Conservation (phyloP, 2,888 invertebrate genomes). For the Abscondita cerata region DNA sequence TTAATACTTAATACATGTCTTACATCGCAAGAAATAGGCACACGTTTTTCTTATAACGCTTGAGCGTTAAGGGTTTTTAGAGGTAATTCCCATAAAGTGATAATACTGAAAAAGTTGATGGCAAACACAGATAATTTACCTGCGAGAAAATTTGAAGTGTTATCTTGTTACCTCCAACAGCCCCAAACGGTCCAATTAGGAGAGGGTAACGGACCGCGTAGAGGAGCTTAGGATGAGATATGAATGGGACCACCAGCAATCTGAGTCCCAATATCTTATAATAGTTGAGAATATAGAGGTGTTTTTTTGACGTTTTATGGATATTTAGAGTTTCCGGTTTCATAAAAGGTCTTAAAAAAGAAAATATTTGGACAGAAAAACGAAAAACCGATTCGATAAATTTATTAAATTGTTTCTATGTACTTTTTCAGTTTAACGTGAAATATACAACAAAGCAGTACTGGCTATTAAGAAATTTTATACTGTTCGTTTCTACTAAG, state of each 20-base stretch:
- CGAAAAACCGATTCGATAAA: constrained; percentile 14
- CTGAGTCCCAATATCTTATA: constrained; percentile 50
- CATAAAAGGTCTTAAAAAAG: constrained; percentile 22
- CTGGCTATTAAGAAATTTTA: constrained; percentile 40
- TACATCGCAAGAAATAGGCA: too few relatives aligned
- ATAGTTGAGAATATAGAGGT: constrained; percentile 43
- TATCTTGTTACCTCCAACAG: constrained; percentile 51
- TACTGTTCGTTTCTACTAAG: constrained; percentile 30
- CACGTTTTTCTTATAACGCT: too few relatives aligned
- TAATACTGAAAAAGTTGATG: constrained; percentile 24
- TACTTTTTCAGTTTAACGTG: constrained; percentile 16
- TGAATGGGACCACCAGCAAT: constrained; percentile 45
- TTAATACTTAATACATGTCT: too few relatives aligned
- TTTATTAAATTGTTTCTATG: constrained; percentile 30
- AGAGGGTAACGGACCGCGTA: constrained; percentile 49
- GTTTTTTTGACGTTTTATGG: constrained; percentile 46
- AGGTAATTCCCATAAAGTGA: constrained; percentile 3
- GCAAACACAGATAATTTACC: constrained; percentile 29
- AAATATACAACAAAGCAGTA: constrained; percentile 32
- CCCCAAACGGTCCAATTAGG: constrained; percentile 53
- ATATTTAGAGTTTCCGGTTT: constrained; percentile 43
- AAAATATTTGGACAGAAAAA: constrained; percentile 9
- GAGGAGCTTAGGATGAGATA: constrained; percentile 45
- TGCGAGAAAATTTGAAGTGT: constrained; percentile 47
- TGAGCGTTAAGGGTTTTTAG: not conserved